Percentiles rank a stretch among this genome's conserved stretches.
Conservation (phyloP, 2,888 invertebrate species). For the Synanthedon myopaeformis region DNA sequence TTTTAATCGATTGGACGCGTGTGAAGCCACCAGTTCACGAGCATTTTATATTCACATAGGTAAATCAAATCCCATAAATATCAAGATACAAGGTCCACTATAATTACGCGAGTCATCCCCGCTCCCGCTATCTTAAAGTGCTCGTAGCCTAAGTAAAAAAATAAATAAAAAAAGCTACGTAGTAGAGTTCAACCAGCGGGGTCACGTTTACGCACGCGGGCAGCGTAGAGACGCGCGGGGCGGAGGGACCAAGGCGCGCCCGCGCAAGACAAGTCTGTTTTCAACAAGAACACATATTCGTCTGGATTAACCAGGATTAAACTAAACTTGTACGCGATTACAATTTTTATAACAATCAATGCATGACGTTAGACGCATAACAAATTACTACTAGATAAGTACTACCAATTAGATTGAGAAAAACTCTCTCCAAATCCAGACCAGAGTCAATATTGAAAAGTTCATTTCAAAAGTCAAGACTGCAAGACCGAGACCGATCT, state of each 20-base stretch:
- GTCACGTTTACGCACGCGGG: constrained; percentile 67
- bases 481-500: too few species aligned
- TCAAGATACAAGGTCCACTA: too few species aligned
- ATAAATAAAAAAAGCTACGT: background rate
- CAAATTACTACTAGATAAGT: too few species aligned
- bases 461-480: too few species aligned
- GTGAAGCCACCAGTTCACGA: too few species aligned
- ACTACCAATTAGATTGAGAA: too few species aligned
- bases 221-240: constrained; percentile 26
- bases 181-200: constrained; percentile 49
- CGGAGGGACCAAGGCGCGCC: constrained; percentile 20
- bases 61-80: too few species aligned
- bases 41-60: too few species aligned
- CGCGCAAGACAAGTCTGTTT: constrained; percentile 40
- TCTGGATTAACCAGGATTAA: constrained; percentile 2
- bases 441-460: too few species aligned
- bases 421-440: too few species aligned
- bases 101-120: too few species aligned
- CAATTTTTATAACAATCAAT: background rate
- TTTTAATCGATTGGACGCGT: too few species aligned
- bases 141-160: background rate
- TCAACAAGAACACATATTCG: constrained; percentile 4
- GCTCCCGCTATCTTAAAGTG: background rate
- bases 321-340: background rate
- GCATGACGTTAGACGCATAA: background rate